phyloP scores from a whole-genome alignment of 2,113 vertebrate genomes.

The Oriolus oriolus region DNA sequence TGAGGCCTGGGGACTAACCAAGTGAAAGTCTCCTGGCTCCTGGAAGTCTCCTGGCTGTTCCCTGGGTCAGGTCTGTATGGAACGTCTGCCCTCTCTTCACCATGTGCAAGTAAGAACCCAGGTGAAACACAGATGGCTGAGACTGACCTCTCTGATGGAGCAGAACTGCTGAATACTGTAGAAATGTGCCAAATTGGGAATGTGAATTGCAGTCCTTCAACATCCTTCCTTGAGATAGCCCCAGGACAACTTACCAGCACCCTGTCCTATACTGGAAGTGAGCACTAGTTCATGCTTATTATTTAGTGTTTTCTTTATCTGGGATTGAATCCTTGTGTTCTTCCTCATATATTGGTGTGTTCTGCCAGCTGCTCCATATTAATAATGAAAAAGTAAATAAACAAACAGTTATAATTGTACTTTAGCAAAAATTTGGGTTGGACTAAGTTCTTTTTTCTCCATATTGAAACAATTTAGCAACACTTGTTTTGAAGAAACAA shows the following conservation, averaged over 20 bases:
- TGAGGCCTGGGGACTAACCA: background rate
- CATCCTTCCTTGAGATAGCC: background rate
- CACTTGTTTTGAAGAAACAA: background rate
- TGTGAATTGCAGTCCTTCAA: background rate
- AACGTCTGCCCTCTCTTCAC: background rate
- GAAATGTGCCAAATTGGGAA: background rate
- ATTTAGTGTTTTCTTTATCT: background rate
- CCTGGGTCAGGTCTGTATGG: background rate
- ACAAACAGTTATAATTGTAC: background rate
- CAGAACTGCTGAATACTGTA: background rate
- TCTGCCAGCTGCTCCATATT: background rate
- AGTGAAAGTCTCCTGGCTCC: background rate
- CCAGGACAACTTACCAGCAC: background rate
- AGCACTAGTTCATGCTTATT: background rate
- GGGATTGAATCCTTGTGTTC: background rate
- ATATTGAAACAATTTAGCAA: background rate
- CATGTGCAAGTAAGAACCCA: background rate
- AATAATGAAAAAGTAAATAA: conserved; percentile 16
- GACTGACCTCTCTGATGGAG: background rate
- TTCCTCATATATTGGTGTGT: background rate
- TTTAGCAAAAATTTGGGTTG: background rate
- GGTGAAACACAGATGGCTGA: background rate
- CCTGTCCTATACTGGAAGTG: background rate
- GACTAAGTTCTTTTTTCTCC: background rate
- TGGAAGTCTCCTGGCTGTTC: background rate